phyloP scores from a whole-genome alignment of 2,797 vertebrate species.

The Scolopax rusticola region DNA sequence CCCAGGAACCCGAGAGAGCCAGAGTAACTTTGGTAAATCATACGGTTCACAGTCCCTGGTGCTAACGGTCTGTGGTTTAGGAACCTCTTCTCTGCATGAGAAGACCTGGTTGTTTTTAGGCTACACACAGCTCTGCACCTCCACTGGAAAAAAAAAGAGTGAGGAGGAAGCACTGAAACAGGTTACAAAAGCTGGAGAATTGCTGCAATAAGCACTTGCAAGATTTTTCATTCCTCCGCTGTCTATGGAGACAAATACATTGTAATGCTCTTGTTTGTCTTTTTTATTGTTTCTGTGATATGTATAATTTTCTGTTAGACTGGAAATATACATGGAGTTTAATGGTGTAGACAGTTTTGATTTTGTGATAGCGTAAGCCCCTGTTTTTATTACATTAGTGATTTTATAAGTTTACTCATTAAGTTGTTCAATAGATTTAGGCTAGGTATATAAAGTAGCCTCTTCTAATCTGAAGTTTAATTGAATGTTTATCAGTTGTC shows the following conservation, averaged over 20 bases:
- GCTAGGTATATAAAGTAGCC: neutral
- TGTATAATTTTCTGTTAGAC: neutral
- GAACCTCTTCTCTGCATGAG: neutral
- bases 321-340: neutral
- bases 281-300: neutral
- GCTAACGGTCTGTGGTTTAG: neutral
- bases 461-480: neutral
- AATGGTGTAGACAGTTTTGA: neutral
- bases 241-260: neutral
- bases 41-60: fast-evolving
- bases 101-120: neutral
- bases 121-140: neutral
- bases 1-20: neutral
- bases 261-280: neutral
- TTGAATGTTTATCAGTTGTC: neutral
- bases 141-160: neutral
- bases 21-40: neutral
- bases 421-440: neutral
- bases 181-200: neutral
- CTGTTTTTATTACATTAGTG: neutral
- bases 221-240: neutral
- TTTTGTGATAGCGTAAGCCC: neutral
- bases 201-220: neutral
- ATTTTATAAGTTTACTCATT: conserved; percentile 5
- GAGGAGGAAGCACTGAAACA: neutral